Percentiles rank a stretch among this genome's conserved stretches.
Evolutionary conservation across 2,888 invertebrate species (phyloP).

Genomic region (Apamea sordens): DNA sequence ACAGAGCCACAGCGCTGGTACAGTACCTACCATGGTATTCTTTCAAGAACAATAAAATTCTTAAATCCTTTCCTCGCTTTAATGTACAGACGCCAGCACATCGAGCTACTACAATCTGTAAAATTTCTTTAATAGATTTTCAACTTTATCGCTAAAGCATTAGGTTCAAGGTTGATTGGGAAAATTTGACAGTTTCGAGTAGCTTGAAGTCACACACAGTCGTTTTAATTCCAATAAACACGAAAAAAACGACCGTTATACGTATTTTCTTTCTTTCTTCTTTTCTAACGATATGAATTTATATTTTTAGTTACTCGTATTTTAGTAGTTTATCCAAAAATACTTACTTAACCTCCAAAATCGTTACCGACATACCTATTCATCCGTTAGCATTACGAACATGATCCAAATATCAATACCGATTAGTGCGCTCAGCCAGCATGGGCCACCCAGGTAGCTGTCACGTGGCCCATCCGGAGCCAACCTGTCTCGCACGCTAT

Average conservation of each 20-base stretch:
- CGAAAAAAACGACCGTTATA: not conserved
- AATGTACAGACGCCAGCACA: too few relatives aligned
- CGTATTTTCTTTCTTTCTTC: not conserved
- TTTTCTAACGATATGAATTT: not conserved
- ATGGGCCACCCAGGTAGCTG: constrained; percentile 80
- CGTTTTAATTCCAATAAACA: not conserved
- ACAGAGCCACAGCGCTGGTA: not conserved
- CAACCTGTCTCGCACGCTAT: constrained; percentile 64
- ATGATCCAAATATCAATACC: constrained; percentile 68
- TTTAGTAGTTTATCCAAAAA: not conserved
- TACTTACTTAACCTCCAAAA: constrained; percentile 37
- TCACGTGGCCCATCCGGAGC: constrained; percentile 53
- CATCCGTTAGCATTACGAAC: constrained; percentile 59
- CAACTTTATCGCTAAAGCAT: too few relatives aligned
- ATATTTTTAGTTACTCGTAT: not conserved
- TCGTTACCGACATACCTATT: constrained; percentile 61
- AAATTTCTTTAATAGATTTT: too few relatives aligned
- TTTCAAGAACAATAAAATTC: not conserved
- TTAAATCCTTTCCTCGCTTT: not conserved
- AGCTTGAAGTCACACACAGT: too few relatives aligned
- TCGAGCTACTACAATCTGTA: too few relatives aligned
- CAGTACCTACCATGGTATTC: not conserved
- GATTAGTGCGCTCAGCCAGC: constrained; percentile 62
- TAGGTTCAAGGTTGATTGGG: too few relatives aligned
- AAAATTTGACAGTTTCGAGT: too few relatives aligned